Base-by-base conservation (phyloP, 2,797 vertebrate species). In the Cyclura pinguis region DNA sequence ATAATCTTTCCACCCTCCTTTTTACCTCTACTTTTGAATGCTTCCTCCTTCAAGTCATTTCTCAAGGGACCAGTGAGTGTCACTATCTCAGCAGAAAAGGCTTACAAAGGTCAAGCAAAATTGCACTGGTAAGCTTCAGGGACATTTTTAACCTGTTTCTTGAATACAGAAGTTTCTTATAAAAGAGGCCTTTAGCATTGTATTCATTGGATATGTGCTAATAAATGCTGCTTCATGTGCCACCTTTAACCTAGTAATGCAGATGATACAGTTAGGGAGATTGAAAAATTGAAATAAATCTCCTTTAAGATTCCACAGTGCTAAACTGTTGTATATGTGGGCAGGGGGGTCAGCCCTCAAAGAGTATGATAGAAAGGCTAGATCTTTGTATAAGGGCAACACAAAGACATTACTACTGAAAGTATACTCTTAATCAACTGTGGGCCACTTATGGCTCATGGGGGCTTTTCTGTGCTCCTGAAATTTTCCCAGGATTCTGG, bases 31-130 rank as follows among this genome's bases (percentile, higher is more conserved):
- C 59, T 89, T 91, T 55, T 69, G 57, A 78, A 35, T 0, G 0
- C 0, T 81, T 57, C 18, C 74, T 92, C 18, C n/a, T 77, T 83
- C 35, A 16, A 74, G 6, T 55, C 27, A 1, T 47, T 64, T 20
- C 35, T 89, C 84, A 80, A 47, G 83, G 86, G 64, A 88, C 76
- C 18, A 74, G 50, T 29, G 88, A 88, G 86, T 85, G 90, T 38
- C 83, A 86, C 69, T 47, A 35, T 83, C 20, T 69, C 77, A 83
- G 67, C 77, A 90, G 69, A 89, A 74, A 84, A 89, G 89, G 1
- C 35, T 55, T 84, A 27, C 20, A 93, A 92, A 94, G 72, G 52
- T 72, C 86, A 88, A 88, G 22, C 0, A 89, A 91, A 95, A 86
- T 50, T 90, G 47, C 85, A 69, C 38, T 55, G 5, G 3, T 57